Base-by-base conservation (phyloP, 2,797 vertebrate genomes). In the Gallinago solitaria region DNA sequence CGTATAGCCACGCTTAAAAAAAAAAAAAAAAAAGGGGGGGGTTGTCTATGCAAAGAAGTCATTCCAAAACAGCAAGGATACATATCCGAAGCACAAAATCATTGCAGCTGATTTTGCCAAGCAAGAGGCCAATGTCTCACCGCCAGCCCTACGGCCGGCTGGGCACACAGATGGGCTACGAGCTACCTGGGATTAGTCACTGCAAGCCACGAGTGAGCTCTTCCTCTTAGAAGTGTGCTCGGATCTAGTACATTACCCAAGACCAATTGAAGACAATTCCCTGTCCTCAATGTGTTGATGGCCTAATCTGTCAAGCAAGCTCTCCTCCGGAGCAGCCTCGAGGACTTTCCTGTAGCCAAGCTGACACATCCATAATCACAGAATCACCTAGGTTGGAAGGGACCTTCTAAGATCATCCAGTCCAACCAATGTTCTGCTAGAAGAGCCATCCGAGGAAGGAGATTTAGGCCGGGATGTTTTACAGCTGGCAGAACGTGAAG, bases 261-360 rank as follows among this genome's bases (percentile, higher is more conserved):
- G 95, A 91, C 68, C 71, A 92, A 97, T 84, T 12, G 11, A 92
- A 95, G 93, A 60, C 78, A 93, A 92, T 95, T 95, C 90, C 94
- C 70, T 54, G 83, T 56, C 74, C 91, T 83, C 61, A 60, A 87
- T 17, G 91, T 81, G 83, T 9, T 94, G 85, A 95, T 94, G 94
- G 91, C 82, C 70, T 90, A 93, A 93, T 97, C 90, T 84, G 86
- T 97, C 96, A 96, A 70, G 67, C 83, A 50, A 80, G 83, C 90
- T 94, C 85, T 87, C 76, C 56, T 89, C 73, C 54, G 41, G 2
- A 95, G 74, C 83, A 81, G 71, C 69, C 91, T 87, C 28, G 3
- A 41, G 83, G 94, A 56, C 33, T 61, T 84, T 30, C 51, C 90
- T 74, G 95, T 68, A 83, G 67, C 95, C 83, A 35, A 20, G 11